Conservation (phyloP, 1,140 invertebrate species). For the Nasonia giraulti region DNA sequence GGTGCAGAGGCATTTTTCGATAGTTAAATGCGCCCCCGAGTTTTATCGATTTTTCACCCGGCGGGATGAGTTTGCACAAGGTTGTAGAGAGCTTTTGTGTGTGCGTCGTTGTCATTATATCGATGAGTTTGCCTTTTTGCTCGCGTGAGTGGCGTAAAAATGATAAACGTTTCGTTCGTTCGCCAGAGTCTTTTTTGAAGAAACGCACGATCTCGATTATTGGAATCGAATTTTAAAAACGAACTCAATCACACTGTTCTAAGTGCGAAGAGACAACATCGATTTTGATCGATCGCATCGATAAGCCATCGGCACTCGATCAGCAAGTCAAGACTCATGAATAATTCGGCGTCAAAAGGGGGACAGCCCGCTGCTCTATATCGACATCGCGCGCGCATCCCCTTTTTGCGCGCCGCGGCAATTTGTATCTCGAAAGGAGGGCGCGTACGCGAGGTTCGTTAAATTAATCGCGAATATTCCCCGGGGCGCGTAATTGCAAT, state of each 20-base stretch:
- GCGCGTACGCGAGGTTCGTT: slow-evolving; percentile 5
- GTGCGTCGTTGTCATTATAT: neutral
- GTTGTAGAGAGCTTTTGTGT: neutral
- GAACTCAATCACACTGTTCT: too few species aligned
- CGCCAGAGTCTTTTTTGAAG: too few species aligned
- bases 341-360: neutral
- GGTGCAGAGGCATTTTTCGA: slow-evolving; percentile 11
- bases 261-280: too few species aligned
- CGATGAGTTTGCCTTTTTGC: neutral
- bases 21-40: slow-evolving; percentile 2
- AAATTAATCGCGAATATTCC: slow-evolving; percentile 59
- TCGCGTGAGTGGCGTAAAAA: neutral
- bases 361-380: neutral
- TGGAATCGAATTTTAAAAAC: too few species aligned
- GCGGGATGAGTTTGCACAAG: slow-evolving; percentile 28
- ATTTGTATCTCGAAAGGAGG: slow-evolving; percentile 3
- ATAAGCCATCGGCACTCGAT: too few species aligned
- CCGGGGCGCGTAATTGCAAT: slow-evolving; percentile 60
- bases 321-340: neutral
- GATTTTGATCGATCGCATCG: too few species aligned
- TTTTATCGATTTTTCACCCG: slow-evolving; percentile 40
- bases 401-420: neutral
- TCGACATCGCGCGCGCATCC: neutral
- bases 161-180: neutral
- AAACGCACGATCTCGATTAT: too few species aligned